Conservation (phyloP, 2,888 invertebrate genomes). For the Aphidius colemani region DNA sequence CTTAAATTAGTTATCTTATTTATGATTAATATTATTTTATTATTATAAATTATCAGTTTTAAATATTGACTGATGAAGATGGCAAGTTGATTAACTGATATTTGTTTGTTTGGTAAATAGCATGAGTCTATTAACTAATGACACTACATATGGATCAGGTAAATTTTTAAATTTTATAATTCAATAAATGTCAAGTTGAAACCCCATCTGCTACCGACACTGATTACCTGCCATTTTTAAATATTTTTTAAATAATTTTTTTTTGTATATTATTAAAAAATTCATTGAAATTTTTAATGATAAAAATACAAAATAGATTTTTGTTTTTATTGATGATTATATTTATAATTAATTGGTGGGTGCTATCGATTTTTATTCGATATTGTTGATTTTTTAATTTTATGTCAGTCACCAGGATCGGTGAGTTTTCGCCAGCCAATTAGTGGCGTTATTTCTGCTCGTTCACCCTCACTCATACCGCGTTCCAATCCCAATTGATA, state of each 20-base stretch:
- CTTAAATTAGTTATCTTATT: too few species aligned
- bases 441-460: constrained; percentile 53
- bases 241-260: constrained; percentile 42
- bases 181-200: constrained; percentile 21
- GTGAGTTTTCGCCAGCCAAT: constrained; percentile 61
- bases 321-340: not conserved
- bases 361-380: constrained; percentile 53
- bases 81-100: too few species aligned
- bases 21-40: not conserved
- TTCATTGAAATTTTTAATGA: not conserved
- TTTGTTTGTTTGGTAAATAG: too few species aligned
- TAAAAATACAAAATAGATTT: not conserved
- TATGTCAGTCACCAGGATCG: constrained; percentile 69
- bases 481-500: constrained; percentile 41
- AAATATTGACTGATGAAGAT: too few species aligned
- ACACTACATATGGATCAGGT: too few species aligned
- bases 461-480: constrained; percentile 56
- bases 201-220: constrained; percentile 60
- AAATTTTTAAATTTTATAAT: not conserved
- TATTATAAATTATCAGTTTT: not conserved
- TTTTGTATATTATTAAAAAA: constrained; percentile 29
- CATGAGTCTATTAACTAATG: too few species aligned
- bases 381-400: constrained; percentile 39
- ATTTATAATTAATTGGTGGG: constrained; percentile 37
- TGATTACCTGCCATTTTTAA: constrained; percentile 52